Evolutionary conservation across 2,113 vertebrate species (phyloP).

Genomic region (Catharus minimus): DNA sequence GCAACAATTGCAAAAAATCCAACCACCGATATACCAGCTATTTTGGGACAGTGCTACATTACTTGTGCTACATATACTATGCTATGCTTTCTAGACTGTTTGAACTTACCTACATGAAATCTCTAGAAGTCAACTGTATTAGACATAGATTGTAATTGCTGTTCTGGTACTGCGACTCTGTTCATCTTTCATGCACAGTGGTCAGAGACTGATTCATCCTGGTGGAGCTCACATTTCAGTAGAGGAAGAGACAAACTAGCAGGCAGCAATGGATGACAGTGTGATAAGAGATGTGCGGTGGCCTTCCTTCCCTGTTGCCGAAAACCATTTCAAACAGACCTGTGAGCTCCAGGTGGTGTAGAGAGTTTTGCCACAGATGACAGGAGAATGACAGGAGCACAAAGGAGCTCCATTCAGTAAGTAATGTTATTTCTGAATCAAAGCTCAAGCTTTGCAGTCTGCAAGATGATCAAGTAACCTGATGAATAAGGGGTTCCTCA

Average conservation of each 20-base stretch:
- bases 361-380: background rate
- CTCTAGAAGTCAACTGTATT: background rate
- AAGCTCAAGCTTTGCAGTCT: background rate
- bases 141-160: background rate
- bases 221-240: background rate
- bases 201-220: background rate
- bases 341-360: background rate
- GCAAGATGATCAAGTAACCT: background rate
- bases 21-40: background rate
- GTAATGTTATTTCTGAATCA: background rate
- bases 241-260: background rate
- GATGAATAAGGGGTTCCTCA: background rate
- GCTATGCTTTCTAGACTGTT: background rate
- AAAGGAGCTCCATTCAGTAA: background rate
- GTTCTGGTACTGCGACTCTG: background rate
- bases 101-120: background rate
- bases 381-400: background rate
- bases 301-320: background rate
- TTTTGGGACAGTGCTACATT: background rate
- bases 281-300: background rate
- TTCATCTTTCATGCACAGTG: background rate
- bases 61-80: background rate
- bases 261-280: background rate
- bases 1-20: background rate
- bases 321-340: background rate